phyloP scores from a whole-genome alignment of 2,888 invertebrate genomes.

The Lithophane leautieri region DNA sequence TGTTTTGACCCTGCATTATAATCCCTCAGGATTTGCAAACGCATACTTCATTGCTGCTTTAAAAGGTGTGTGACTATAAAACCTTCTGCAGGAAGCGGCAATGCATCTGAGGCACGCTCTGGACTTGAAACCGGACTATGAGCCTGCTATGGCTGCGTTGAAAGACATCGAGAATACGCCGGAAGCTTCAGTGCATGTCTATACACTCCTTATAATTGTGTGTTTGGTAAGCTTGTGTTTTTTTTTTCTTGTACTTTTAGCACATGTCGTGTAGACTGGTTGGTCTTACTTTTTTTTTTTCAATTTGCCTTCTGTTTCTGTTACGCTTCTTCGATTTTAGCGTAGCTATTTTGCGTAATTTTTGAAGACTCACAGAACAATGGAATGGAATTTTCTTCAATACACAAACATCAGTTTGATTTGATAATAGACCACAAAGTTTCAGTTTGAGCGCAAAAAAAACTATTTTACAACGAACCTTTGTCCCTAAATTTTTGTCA shows the following conservation, averaged over 20 bases:
- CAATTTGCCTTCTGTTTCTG: slow-evolving; percentile 21
- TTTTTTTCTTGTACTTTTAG: slow-evolving; percentile 23
- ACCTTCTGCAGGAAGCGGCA: slow-evolving; percentile 93
- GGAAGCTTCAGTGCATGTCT: slow-evolving; percentile 95
- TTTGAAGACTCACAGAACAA: neutral
- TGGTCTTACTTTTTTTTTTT: slow-evolving; percentile 25
- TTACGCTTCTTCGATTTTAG: neutral
- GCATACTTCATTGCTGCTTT: slow-evolving; percentile 61
- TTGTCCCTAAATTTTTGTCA: neutral
- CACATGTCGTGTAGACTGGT: slow-evolving; percentile 30
- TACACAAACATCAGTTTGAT: too few species aligned
- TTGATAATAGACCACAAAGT: neutral
- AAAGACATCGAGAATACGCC: slow-evolving; percentile 96
- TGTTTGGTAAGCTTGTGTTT: slow-evolving; percentile 92
- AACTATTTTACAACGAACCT: neutral
- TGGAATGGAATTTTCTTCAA: too few species aligned
- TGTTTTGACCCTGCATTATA: slow-evolving; percentile 45
- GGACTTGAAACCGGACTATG: slow-evolving; percentile 96
- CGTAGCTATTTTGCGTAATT: neutral
- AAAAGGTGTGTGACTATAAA: slow-evolving; percentile 59
- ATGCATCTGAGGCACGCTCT: slow-evolving; percentile 95
- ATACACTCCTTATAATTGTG: slow-evolving; percentile 96
- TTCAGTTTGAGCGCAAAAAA: neutral
- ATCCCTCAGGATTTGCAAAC: slow-evolving; percentile 48
- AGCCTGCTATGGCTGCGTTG: slow-evolving; percentile 94